These are phyloP conservation scores for Alcedo quadribrachys DNA, from an alignment of 2,797 vertebrate species.

Conservation along the genomic window DNA sequence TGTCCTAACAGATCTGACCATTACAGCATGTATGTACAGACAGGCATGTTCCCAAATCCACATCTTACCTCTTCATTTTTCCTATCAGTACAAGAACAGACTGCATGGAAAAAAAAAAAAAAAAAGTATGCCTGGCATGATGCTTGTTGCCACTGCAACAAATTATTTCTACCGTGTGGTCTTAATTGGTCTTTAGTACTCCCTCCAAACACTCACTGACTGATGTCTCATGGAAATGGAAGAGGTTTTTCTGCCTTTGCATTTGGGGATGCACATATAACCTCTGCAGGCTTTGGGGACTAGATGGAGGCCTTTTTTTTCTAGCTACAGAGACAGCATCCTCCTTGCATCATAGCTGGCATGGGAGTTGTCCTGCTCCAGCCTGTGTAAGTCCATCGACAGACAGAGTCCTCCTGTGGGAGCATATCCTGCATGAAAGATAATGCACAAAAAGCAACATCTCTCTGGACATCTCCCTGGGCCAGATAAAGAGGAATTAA, in stretches of 20 bases:
- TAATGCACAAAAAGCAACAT: not conserved
- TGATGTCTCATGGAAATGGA: not conserved
- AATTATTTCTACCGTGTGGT: not conserved
- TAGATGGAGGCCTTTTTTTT: not conserved
- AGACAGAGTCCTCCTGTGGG: not conserved
- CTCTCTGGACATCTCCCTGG: not conserved
- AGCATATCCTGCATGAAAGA: not conserved
- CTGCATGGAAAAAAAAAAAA: not conserved
- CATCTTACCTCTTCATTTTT: not conserved
- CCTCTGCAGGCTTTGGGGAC: not conserved
- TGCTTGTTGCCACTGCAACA: not conserved
- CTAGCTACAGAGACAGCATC: not conserved
- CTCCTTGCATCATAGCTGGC: not conserved
- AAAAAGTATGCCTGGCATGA: not conserved
- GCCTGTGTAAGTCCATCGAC: not conserved
- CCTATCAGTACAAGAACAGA: not conserved
- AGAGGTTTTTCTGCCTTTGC: not conserved
- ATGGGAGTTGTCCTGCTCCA: not conserved
- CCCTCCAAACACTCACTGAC: not conserved
- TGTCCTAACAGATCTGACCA: not conserved
- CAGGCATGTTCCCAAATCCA: not conserved
- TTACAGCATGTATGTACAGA: not conserved
- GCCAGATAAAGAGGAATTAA: not conserved
- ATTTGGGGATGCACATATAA: not conserved
- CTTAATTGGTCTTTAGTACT: not conserved